Evolutionary conservation across 2,888 invertebrate genomes (phyloP).

Genomic region (Antitype chi): DNA sequence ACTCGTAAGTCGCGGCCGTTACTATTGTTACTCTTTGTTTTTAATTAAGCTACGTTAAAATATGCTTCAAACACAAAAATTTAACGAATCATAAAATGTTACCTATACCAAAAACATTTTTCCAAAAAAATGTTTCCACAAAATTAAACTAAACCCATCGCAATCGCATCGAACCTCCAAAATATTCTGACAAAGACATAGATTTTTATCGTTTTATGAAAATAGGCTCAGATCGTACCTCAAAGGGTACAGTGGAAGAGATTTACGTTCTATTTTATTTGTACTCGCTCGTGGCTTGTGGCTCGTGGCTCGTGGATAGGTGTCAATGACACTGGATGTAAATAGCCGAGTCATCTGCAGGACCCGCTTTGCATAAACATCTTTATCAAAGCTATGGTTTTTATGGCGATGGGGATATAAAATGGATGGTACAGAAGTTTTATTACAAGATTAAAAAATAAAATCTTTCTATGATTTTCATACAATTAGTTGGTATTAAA

Average conservation of each 20-base stretch:
- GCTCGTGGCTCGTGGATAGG: conserved; percentile 7
- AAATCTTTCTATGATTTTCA: not conserved
- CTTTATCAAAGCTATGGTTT: conserved; percentile 47
- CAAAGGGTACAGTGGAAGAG: conserved; percentile 64
- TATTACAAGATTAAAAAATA: not conserved
- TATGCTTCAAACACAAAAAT: not conserved
- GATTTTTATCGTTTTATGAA: conserved; percentile 47
- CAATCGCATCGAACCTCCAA: conserved; percentile 8
- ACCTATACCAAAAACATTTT: too few relatives aligned
- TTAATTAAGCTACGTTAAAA: not conserved
- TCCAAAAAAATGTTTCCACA: not conserved
- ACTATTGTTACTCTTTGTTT: not conserved
- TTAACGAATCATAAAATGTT: not conserved
- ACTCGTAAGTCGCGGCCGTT: too few relatives aligned
- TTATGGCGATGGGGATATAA: conserved; percentile 14
- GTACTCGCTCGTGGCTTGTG: conserved; percentile 25
- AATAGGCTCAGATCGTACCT: conserved; percentile 64
- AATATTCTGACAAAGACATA: conserved; percentile 32
- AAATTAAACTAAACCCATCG: not conserved
- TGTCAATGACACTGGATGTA: conserved; percentile 68
- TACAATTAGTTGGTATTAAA: too few relatives aligned
- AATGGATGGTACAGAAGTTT: not conserved
- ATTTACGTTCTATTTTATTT: conserved; percentile 60
- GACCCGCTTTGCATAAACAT: conserved; percentile 61
- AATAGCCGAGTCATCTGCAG: conserved; percentile 58